Conservation (phyloP, 2,113 vertebrate genomes). For the Gracilinanus agilis region DNA sequence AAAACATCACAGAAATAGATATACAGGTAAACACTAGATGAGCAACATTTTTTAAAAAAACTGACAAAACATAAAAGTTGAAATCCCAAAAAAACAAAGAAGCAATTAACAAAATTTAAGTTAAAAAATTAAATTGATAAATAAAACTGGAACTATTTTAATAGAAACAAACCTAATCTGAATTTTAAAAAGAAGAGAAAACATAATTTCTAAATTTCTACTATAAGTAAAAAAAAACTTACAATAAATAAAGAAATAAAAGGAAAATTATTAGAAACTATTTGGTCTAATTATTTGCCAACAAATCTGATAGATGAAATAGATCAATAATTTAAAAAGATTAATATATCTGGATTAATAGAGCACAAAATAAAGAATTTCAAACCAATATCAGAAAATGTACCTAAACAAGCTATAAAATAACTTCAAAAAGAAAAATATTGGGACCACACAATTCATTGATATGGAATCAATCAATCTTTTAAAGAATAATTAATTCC, state of each 20-base stretch:
- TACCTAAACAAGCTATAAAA: background rate
- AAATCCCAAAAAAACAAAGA: background rate
- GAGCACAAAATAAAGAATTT: background rate
- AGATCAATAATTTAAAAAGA: background rate
- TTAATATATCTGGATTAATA: background rate
- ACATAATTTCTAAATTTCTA: background rate
- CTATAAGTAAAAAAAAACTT: background rate
- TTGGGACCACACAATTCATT: background rate
- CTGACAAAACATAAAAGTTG: background rate
- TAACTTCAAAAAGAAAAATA: background rate
- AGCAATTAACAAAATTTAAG: background rate
- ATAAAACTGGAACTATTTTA: background rate
- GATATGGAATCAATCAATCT: background rate
- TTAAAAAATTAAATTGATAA: background rate
- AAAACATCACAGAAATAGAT: background rate
- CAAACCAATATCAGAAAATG: background rate
- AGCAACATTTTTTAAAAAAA: background rate
- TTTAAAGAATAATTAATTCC: background rate
- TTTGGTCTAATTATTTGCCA: background rate
- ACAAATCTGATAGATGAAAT: background rate
- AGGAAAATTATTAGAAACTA: background rate
- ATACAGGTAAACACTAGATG: background rate
- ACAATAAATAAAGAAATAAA: background rate
- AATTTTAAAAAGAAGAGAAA: background rate
- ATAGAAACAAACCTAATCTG: background rate